phyloP scores from a whole-genome alignment of 1,140 invertebrate species.

The Cydia fagiglandana region DNA sequence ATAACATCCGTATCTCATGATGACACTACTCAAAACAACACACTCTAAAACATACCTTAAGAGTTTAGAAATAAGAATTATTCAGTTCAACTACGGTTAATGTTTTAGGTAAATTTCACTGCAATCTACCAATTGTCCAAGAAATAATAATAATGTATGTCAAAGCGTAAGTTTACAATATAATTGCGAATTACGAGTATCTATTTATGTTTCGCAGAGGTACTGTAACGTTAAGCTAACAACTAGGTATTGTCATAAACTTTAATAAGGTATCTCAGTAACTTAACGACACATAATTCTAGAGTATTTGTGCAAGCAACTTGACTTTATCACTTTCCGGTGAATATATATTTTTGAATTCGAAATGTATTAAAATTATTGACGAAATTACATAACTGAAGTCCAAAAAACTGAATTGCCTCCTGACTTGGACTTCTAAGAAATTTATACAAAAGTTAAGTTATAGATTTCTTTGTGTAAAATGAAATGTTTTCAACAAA shows the following conservation, averaged over 20 bases:
- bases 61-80: neutral
- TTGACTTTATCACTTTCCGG: too few species aligned
- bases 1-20: conserved; percentile 13
- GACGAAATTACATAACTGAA: too few species aligned
- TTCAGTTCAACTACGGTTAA: neutral
- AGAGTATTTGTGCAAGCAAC: too few species aligned
- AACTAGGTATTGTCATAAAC: neutral
- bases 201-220: neutral
- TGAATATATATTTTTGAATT: too few species aligned
- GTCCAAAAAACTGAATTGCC: too few species aligned
- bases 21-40: conserved; percentile 1
- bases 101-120: conserved; percentile 4
- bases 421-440: too few species aligned
- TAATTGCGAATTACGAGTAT: neutral
- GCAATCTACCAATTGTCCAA: conserved; percentile 4
- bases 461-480: too few species aligned
- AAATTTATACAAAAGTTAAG: too few species aligned
- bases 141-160: neutral
- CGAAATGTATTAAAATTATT: too few species aligned
- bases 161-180: neutral
- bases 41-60: neutral
- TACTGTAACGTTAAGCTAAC: neutral
- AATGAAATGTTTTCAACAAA: too few species aligned
- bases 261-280: too few species aligned
- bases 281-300: too few species aligned